Base-by-base conservation (phyloP, 2,113 vertebrate genomes). In the Camarhynchus parvulus region DNA sequence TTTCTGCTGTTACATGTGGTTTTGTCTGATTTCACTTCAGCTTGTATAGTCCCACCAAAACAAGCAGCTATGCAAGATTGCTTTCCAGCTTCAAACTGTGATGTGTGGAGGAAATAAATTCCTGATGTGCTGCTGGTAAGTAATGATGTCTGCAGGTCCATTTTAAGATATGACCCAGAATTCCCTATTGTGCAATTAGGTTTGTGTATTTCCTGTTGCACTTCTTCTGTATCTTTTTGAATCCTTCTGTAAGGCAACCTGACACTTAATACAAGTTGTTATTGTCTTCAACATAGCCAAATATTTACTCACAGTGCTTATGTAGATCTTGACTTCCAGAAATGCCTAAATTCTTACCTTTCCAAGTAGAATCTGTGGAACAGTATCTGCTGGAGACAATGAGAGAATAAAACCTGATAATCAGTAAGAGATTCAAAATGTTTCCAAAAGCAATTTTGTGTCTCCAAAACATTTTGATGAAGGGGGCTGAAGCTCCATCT, bases 11-110 rank as follows among this genome's bases (percentile, higher is more conserved):
- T 87, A 37, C 31, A 8, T 70, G 67, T 80, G 64, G 47, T 74
- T 95, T 94, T 91, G 69, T 83, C 68, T 91, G 72, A 74, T 92
- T 93, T 94, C 82, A 83, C 72, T 93, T 90, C 44, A 63, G 39
- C 59, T 93, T 69, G n/a, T 75, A 58, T 15, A 56, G 37, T 89
- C 87, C 80, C 52, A 85, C 27, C 42, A 74, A 86, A 87, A 83
- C 47, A 77, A 94, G 67, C 47, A 93, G 81, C 84, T 74, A 35
- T 66, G 33, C 39, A 21, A 63, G 49, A 83, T 83, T 91, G 47
- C 42, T 87, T 92, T 94, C 41, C 63, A 89, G 70, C 33, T 95
- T 89, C 81, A 91, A 92, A 90, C 55, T 77, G 55, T 70, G 74
- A 59, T 44, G 7, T 53, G 41, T 88, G 59, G 30, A 83, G 72